A percentile compares a stretch with the other conserved stretches of the same genome.
Conservation (phyloP, 2,113 vertebrate genomes). For the Drymodes brunneopygia region DNA sequence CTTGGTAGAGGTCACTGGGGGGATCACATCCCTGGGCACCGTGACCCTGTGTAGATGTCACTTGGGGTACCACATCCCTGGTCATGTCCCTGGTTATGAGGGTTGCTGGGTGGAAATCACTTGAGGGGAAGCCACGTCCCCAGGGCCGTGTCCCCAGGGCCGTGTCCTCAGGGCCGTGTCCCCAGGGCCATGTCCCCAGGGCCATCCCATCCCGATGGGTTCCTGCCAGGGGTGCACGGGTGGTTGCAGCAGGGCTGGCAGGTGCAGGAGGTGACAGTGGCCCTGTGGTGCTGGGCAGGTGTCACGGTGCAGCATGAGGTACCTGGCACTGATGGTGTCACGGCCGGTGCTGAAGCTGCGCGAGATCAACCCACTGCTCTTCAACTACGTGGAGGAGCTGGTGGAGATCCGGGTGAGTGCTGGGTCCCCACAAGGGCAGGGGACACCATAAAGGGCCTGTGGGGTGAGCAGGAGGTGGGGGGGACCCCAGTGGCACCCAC, state of each 20-base stretch:
- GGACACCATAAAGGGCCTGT: not conserved
- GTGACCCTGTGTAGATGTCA: not conserved
- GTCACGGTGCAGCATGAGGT: conserved; percentile 92
- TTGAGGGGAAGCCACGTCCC: not conserved
- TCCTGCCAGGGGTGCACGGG: accelerated
- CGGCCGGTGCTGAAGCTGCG: conserved; percentile 90
- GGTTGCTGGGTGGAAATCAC: accelerated
- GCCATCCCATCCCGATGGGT: no score
- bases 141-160: not conserved
- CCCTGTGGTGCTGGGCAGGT: conserved; percentile 69
- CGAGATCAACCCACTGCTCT: conserved; percentile 94
- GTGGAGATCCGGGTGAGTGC: conserved; percentile 89
- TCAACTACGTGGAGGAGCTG: conserved; percentile 97
- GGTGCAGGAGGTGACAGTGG: not conserved
- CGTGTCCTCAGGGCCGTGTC: not conserved
- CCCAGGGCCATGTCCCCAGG: not conserved
- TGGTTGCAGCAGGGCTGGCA: not conserved
- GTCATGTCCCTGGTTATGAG: no score
- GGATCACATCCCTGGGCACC: no score
- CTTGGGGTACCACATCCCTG: not conserved
- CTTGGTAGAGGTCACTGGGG: not conserved
- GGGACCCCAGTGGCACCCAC: not conserved
- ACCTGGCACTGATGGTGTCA: conserved; percentile 90
- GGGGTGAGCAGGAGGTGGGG: not conserved
- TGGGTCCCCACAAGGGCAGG: not conserved